These are phyloP conservation scores for Engystomops pustulosus DNA, from an alignment of 2,113 vertebrate genomes.

Conservation along the genomic window DNA sequence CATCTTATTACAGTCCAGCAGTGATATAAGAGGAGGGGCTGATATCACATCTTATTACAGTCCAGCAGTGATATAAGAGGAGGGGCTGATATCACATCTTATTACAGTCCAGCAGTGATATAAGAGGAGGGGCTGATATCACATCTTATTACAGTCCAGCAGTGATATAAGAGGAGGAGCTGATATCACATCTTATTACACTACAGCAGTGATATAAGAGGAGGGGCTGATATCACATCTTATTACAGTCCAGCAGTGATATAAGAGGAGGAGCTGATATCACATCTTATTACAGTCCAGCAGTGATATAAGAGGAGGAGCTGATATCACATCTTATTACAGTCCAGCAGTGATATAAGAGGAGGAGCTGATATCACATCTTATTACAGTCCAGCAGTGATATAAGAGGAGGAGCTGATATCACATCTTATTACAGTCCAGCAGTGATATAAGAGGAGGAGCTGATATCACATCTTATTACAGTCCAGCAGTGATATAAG, in stretches of 20 bases:
- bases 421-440: not conserved
- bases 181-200: not conserved
- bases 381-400: not conserved
- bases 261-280: not conserved
- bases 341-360: not conserved
- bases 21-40: not conserved
- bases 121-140: not conserved
- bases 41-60: not conserved
- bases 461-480: not conserved
- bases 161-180: not conserved
- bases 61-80: not conserved
- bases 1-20: not conserved
- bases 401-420: not conserved
- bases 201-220: not conserved
- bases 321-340: not conserved
- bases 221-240: too few species aligned
- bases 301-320: not conserved
- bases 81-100: not conserved
- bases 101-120: not conserved
- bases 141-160: not conserved
- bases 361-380: too few species aligned
- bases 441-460: not conserved
- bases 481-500: not conserved
- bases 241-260: not conserved
- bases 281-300: not conserved